Base-by-base conservation (phyloP, 2,888 invertebrate genomes). In the Dryococelus australis region DNA sequence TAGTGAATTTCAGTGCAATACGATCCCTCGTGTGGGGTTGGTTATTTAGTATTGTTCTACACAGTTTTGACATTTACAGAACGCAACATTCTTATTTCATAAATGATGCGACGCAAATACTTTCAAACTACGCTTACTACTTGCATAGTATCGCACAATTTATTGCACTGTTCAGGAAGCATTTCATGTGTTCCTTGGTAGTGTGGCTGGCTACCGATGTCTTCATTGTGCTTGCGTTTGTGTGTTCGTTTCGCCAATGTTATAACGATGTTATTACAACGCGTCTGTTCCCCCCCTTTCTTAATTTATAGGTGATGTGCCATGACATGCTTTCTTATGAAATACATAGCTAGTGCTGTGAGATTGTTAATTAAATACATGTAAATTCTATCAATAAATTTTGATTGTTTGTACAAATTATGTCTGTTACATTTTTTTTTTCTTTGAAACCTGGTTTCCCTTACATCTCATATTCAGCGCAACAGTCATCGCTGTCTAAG, bases 361-460 rank as follows among this genome's bases (percentile, higher is more conserved):
- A 10, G 24, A 65, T 65, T 65, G 65, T 65, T 65, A 65, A 65
- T 0, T n/a, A 65, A 65, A 24, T 65, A 65, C n/a, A 65, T 65
- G 65, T 65, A n/a, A 65, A 65, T 65, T 65, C 65, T 65, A 65
- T 65, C 24, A 65, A 65, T 65, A 65, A 65, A 65, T 65, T 65
- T 65, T 65, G 24, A 65, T 24, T n/a, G 65, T 65, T 65, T 65
- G n/a, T 65, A 65, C 65, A n/a, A 65, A n/a, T 35, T 35, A 35
- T 35, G 35, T 35, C 35, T 35, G 35, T 35, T 35, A 35, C 1
- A 3, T 35, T 35, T 35, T 35, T 35, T 35, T 35, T 35, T 35
- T 35, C 4, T 35, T 35, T 35, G 1, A 35, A 35, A 35, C 35
- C 35, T 35, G 35, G 35, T 4, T 35, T 35, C 35, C 35, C 35